Evolutionary conservation across 2,113 vertebrate species (phyloP), one percentile per base, ranked within the genome.

Genomic region (Chloropsis hardwickii): DNA sequence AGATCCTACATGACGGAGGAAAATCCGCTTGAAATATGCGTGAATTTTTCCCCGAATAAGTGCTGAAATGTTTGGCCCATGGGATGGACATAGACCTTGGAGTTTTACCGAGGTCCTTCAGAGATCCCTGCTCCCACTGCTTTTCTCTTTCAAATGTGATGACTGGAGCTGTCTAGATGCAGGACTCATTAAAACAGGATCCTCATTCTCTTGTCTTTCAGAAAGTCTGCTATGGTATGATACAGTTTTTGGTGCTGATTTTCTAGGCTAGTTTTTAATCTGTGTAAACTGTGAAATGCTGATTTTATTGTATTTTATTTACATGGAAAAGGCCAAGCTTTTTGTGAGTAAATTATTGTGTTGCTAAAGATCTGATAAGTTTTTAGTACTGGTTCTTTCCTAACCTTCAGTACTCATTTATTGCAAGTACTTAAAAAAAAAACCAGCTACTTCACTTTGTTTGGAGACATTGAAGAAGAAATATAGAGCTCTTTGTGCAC

Each of bases 141-240:
- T 92, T 87, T 93, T 92, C 58, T 86, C 69, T 95, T 91, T 86
- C 72, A 78, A 47, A 78, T 67, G 40, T 14, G 61, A 61, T 88
- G 60, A 67, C 47, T 81, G 33, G 40, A 72, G 24, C 61, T 94
- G 44, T 82, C 61, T 91, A 69, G 39, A 40, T 64, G 57, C 1
- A 1, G 57, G 71, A 48, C 60, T 84, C 48, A 51, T 86, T 71
- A 47, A 86, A 90, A 40, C 6, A 45, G 18, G 22, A 47, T 72
- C 51, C 82, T 90, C 13, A 7, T 74, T 70, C 19, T 56, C 35
- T 44, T 39, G 20, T 89, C 29, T 90, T 45, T 78, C 72, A 40
- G 33, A 71, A 88, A 53, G 45, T 57, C 66, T 81, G 50, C 44
- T 80, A n/a, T 74, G 28, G 28, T 78, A 60, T 47, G 53, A 60